These are phyloP conservation scores for Nomada fabriciana DNA, from an alignment of 2,888 invertebrate species.

Conservation along the genomic window DNA sequence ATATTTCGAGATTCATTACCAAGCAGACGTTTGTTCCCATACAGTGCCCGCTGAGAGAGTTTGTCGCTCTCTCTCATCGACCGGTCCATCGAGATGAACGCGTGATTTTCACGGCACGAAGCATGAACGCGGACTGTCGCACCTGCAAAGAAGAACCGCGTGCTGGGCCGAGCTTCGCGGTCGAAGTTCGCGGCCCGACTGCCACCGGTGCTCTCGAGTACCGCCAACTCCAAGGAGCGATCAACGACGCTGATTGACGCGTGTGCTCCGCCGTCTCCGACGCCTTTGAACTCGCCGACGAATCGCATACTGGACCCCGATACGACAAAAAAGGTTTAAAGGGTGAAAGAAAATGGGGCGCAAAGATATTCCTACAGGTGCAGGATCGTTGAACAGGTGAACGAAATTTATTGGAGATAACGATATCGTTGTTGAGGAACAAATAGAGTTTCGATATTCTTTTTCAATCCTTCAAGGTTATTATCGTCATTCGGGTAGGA, in stretches of 20 bases:
- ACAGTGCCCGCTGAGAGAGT: constrained; percentile 52
- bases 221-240: constrained; percentile 47
- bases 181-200: constrained; percentile 77
- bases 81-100: constrained; percentile 63
- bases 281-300: not conserved
- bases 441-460: too few species aligned
- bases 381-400: too few species aligned
- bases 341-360: too few species aligned
- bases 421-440: too few species aligned
- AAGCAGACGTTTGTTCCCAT: constrained; percentile 65
- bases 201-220: constrained; percentile 61
- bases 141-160: constrained; percentile 27
- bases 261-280: not conserved
- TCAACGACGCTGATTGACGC: constrained; percentile 54
- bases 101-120: constrained; percentile 12
- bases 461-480: too few species aligned
- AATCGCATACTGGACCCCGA: not conserved
- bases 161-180: constrained; percentile 67
- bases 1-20: constrained; percentile 59
- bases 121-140: constrained; percentile 19
- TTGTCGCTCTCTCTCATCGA: constrained; percentile 55
- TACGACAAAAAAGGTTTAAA: not conserved
- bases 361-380: too few species aligned
- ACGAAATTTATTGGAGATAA: too few species aligned
- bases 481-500: too few species aligned